Percentiles rank a stretch among this genome's conserved stretches.
Evolutionary conservation across 2,888 invertebrate genomes (phyloP).

Genomic region (Andrena bicolor): DNA sequence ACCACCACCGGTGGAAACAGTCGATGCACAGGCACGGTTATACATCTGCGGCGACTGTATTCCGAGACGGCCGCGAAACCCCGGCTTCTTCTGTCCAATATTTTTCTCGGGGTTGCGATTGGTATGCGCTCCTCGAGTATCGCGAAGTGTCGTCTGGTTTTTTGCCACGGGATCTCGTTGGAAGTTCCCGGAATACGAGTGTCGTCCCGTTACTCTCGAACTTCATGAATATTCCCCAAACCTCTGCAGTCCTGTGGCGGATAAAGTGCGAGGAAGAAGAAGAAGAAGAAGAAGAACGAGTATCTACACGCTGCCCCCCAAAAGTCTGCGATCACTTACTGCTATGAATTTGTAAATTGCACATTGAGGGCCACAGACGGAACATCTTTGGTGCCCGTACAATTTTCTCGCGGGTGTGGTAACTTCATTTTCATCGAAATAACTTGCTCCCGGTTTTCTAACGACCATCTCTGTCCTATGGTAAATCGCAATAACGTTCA

Average conservation of each 20-base stretch:
- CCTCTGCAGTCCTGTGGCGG: background rate
- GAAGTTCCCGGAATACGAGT: conserved; percentile 25
- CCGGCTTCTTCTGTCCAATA: background rate
- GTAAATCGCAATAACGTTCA: background rate
- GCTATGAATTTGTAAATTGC: conserved; percentile 11
- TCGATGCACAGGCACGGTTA: background rate
- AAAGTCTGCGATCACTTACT: conserved; percentile 11
- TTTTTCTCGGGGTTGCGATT: conserved; percentile 10
- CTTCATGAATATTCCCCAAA: conserved; percentile 56
- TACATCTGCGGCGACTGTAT: too few species aligned
- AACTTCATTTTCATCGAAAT: background rate
- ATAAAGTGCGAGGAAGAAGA: conserved; percentile 9
- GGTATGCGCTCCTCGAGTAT: conserved; percentile 7
- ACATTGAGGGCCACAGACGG: background rate
- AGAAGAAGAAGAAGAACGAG: background rate
- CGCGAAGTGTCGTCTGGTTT: conserved; percentile 27
- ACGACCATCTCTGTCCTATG: background rate
- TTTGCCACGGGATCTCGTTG: conserved; percentile 9
- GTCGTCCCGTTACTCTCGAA: conserved; percentile 50
- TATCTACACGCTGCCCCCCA: background rate
- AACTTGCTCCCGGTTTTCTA: background rate
- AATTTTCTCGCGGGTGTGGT: background rate
- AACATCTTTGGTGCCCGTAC: too few species aligned
- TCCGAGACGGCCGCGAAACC: background rate
- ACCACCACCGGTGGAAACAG: background rate